Conservation (phyloP, 2,888 invertebrate species). For the Nymphalis c-album region DNA sequence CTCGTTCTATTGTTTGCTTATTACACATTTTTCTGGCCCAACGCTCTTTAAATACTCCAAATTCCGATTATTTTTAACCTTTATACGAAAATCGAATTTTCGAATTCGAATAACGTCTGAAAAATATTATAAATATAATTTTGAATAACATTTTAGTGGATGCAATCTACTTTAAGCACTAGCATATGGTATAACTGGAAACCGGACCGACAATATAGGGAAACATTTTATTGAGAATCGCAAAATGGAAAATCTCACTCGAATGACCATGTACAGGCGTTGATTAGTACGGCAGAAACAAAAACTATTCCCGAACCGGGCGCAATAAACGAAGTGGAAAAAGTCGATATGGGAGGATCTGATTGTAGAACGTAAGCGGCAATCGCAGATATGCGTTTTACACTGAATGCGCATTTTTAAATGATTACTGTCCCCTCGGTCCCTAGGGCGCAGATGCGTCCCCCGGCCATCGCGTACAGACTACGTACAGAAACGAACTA, state of each 20-base stretch:
- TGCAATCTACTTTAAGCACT: conserved; percentile 38
- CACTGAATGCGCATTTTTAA: conserved; percentile 70
- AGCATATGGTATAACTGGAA: conserved; percentile 38
- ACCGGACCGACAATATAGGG: conserved; percentile 41
- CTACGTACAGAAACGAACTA: conserved; percentile 28
- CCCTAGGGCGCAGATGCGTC: conserved; percentile 39
- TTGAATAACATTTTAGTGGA: conserved; percentile 21
- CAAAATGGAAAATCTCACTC: conserved; percentile 52
- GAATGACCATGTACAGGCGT: conserved; percentile 65
- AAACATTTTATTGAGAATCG: conserved; percentile 46
- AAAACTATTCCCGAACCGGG: conserved; percentile 76
- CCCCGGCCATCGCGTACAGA: conserved; percentile 38
- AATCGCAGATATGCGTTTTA: conserved; percentile 73
- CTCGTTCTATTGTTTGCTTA: not conserved
- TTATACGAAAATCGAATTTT: not conserved
- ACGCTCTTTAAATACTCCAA: conserved; percentile 15
- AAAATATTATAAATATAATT: conserved; percentile 3
- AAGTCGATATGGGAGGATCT: conserved; percentile 75
- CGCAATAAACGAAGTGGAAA: conserved; percentile 77
- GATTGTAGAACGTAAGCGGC: conserved; percentile 74
- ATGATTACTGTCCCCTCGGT: conserved; percentile 60
- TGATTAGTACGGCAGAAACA: conserved; percentile 76
- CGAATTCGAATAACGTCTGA: not conserved
- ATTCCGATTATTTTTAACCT: not conserved
- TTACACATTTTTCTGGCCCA: not conserved